These are phyloP conservation scores for Zeugodacus cucurbitae DNA, from an alignment of 1,140 invertebrate genomes.

Conservation along the genomic window DNA sequence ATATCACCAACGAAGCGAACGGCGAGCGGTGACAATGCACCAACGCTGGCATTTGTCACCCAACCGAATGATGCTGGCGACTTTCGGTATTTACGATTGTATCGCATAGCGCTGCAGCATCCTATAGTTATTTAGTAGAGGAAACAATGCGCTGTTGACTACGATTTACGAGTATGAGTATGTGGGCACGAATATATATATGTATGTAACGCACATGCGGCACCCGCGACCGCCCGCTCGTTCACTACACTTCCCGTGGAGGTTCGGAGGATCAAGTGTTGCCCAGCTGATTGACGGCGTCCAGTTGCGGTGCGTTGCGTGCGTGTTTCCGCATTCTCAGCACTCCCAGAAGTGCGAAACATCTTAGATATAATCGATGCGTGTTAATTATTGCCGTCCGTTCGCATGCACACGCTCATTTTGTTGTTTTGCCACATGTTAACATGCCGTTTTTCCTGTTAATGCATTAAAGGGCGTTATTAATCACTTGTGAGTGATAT, in stretches of 20 bases:
- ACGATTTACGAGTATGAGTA: neutral
- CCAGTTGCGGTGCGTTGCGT: neutral
- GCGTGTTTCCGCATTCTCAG: slow-evolving; percentile 24
- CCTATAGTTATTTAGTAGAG: neutral
- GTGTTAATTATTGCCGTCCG: slow-evolving; percentile 7
- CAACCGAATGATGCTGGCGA: neutral
- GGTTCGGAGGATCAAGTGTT: slow-evolving; percentile 1
- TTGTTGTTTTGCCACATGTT: slow-evolving; percentile 18
- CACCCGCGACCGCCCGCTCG: neutral
- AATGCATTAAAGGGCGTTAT: slow-evolving; percentile 16
- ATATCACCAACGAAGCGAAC: slow-evolving; percentile 17
- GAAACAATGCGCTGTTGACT: neutral
- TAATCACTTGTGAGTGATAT: slow-evolving; percentile 25
- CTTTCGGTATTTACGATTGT: slow-evolving; percentile 25
- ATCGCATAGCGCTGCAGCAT: neutral
- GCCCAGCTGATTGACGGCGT: neutral
- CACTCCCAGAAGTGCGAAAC: neutral
- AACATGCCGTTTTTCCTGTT: neutral
- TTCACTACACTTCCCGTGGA: neutral
- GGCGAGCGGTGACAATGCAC: slow-evolving; percentile 15
- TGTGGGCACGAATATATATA: neutral
- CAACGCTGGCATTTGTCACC: slow-evolving; percentile 7
- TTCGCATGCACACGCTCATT: neutral
- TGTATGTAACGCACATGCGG: neutral
- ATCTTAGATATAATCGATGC: slow-evolving; percentile 14